Base-by-base conservation (phyloP, 2,797 vertebrate species). In the Megaceryle alcyon region DNA sequence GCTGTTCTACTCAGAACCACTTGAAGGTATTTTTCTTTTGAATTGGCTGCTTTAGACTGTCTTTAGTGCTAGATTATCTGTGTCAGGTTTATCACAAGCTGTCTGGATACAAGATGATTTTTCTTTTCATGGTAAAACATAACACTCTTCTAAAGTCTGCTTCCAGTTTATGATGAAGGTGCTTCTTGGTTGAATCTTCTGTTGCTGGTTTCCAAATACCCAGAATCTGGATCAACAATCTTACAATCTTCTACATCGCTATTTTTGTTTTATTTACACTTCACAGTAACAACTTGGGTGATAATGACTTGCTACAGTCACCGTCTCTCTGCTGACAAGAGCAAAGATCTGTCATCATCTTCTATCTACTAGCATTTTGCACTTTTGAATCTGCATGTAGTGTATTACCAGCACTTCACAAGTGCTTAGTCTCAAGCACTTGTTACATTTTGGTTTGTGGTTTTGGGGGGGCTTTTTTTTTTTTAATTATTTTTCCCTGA, bases 1-100 rank as follows among this genome's bases (percentile, higher is more conserved):
- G 90, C 94, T 94, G 90, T 71, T 95, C 92, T 85, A 63, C 93
- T 97, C 93, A 82, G 84, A 96, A 88, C 88, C 88, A 96, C 94
- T 97, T 97, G 95, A 96, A 97, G 95, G 94, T 97, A 93, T 96
- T 96, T 97, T 97, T 96, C 92, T 95, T 96, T 96, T 96, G 94
- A 97, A 95, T 96, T 96, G 94, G 90, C 92, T 96, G 94, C 86
- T 96, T 96, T 95, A 93, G 81, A 87, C 86, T 88, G 81, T 90
- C 94, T 96, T 94, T 94, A 96, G 86, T 87, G 90, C 70, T 95
- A 95, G 93, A 95, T 97, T 96, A 95, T 97, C 94, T 78, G 60
- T 96, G 94, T 96, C 92, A 88, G 94, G 92, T 96, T 96, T 97
- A 96, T 94, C 96, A 96, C 96, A 95, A 92, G 83, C 83, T 97